Base-by-base conservation (phyloP, 2,888 invertebrate genomes). In the Drosophila parthenogenetica region DNA sequence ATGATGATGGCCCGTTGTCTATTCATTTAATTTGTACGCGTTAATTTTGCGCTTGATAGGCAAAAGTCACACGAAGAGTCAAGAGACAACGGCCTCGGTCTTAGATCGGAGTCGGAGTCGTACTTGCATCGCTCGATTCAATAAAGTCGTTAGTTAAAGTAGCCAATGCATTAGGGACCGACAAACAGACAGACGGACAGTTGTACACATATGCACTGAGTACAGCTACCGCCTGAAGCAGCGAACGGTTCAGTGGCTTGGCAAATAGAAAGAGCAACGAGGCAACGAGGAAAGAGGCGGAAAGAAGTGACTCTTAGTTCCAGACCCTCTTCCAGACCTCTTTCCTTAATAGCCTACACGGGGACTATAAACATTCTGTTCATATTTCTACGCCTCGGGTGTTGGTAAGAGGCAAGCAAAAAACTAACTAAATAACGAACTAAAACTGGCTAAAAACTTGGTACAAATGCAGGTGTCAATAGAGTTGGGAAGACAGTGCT, bases 131-230 rank as follows among this genome's bases (percentile, higher is more conserved):
- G 32, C 69, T 69, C 83, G 83, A 81, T 84, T 79, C 87, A 83
- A 83, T 83, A 80, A 87, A 84, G 85, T 80, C 87, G 87, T 84
- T 87, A 84, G 82, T 76, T 80, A 80, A 84, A 87, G 85, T 87
- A 84, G 82, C 80, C 80, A 79, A 69, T 77, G 81, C 81, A 74
- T 69, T 68, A 69, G 75, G 81, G 73, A 79, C 71, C 58, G n/a
- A 42, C 58, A 43, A 43, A 32, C 35, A 40, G 11, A 35, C 35
- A 11, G 11, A 35, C 35, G 1, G 19, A 19, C 19, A 19, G 19
- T 19, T 3, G 19, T 2, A 29, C 29, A 8, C 29, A 29, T 29
- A 29, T 29, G 29, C 29, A 29, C 29, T 22, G 46, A 35, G 55
- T 29, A 43, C 25, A 40, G 43, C 51, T 48, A 5, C 49, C 46